Conservation (phyloP, 2,888 invertebrate species). For the Drosophila affinis region DNA sequence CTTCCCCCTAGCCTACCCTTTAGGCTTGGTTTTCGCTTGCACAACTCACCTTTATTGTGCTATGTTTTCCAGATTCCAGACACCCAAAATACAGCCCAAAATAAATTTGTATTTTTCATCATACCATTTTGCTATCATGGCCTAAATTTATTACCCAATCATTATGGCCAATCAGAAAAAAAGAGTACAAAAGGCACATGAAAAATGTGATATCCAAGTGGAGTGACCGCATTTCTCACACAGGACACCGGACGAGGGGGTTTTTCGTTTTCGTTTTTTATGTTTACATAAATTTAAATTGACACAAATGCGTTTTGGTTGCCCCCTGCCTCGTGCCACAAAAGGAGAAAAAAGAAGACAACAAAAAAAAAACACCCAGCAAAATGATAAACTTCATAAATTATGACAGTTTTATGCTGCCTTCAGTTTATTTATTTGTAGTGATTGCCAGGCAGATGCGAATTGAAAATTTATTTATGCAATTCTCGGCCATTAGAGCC, state of each 20-base stretch:
- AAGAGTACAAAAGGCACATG: constrained; percentile 27
- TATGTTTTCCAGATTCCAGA: fast-evolving
- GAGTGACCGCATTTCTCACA: constrained; percentile 34
- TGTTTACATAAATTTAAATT: constrained; percentile 79
- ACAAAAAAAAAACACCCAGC: constrained; percentile 4
- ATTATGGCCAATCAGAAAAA: neutral
- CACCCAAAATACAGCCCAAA: no score
- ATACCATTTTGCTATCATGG: neutral
- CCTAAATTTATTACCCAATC: neutral
- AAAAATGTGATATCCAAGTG: constrained; percentile 49
- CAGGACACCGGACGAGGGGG: constrained; percentile 3
- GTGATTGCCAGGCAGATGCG: constrained; percentile 40
- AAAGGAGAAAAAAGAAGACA: constrained; percentile 17
- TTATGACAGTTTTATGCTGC: constrained; percentile 55
- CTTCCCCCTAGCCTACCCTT: no score
- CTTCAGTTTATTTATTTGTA: constrained; percentile 51
- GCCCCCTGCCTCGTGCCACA: constrained; percentile 13
- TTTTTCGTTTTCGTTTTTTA: constrained; percentile 44
- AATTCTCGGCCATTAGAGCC: constrained; percentile 47
- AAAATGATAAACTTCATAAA: constrained; percentile 70
- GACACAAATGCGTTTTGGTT: constrained; percentile 69
- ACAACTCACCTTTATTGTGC: neutral
- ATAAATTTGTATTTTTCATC: neutral
- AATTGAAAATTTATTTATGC: constrained; percentile 63
- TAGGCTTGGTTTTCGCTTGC: no score